These are phyloP conservation scores for Phylloscopus trochiloides DNA, from an alignment of 2,113 vertebrate genomes.

Conservation along the genomic window DNA sequence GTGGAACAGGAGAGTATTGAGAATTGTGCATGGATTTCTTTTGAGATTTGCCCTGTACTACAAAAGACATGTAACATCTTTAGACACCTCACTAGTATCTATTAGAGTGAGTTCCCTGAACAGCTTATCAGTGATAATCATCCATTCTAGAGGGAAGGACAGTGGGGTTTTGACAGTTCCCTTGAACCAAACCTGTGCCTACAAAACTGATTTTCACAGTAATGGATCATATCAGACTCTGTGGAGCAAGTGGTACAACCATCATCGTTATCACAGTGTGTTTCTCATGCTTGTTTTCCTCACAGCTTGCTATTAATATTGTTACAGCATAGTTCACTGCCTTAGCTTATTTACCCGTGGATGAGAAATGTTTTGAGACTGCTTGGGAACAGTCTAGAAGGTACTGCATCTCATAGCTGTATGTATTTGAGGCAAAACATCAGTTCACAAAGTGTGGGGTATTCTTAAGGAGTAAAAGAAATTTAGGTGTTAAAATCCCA, in stretches of 20 bases:
- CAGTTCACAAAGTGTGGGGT: neutral
- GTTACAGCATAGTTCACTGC: neutral
- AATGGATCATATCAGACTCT: neutral
- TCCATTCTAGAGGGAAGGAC: neutral
- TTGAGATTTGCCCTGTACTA: neutral
- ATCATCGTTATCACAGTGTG: rapidly evolving
- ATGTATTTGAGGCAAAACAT: neutral
- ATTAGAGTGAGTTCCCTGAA: neutral
- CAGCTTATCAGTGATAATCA: neutral
- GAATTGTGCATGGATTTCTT: neutral
- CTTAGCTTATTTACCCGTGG: neutral
- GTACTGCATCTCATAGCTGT: neutral
- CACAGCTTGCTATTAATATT: neutral
- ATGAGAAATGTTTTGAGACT: neutral
- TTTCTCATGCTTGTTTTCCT: neutral
- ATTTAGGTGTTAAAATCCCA: neutral
- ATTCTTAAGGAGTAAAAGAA: neutral
- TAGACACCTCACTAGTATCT: neutral
- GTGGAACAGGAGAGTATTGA: neutral
- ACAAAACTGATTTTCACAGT: neutral
- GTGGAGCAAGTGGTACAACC: neutral
- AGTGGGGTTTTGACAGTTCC: neutral
- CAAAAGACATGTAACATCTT: neutral
- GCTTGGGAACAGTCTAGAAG: neutral
- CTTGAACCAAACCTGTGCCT: neutral